Base-by-base conservation (phyloP, 92 coral and sea anemone species). In the Actinostola sp. region DNA sequence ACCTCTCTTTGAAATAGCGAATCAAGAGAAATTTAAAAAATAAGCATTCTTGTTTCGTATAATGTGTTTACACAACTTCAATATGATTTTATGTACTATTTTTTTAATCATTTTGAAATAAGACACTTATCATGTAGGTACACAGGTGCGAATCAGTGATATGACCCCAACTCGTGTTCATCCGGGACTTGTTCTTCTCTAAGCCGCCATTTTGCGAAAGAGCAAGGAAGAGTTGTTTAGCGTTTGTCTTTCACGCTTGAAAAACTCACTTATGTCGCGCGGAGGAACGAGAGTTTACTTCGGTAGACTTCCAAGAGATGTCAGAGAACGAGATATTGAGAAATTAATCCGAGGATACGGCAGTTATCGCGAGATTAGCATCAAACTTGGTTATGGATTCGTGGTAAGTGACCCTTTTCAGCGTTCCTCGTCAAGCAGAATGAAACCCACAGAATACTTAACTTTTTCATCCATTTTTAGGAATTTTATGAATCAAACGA, bases 381-480 rank as follows among this genome's bases (percentile, higher is more conserved):
- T 95, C 79, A 95, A 95, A 67, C 86, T 86, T 57, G 99, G 99
- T 58, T 95, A 95, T 31, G 99, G 99, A 49, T 95, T 95, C 76
- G 99, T 95, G 97, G 99, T 95, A 35, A 85, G 99, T 72, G 7
- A 17, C 12, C 58, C 36, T 8, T 9, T 13, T 53, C 3, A 28
- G 25, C 64, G 27, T 28, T 32, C 30, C 8, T 39, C 45, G 45
- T 7, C 12, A n/a, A n/a, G n/a, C n/a, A n/a, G n/a, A n/a, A n/a
- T n/a, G n/a, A n/a, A n/a, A n/a, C n/a, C n/a, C n/a, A n/a, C n/a
- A n/a, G n/a, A n/a, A n/a, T n/a, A n/a, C n/a, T n/a, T n/a, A n/a
- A n/a, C n/a, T 1, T 15, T 32, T 17, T 25, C 77, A 26, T 9
- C 34, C 1, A n/a, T 26, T 54, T 48, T 71, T 51, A 95, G 99